phyloP scores from a whole-genome alignment of 2,888 invertebrate genomes.

The Eupithecia vulgata region DNA sequence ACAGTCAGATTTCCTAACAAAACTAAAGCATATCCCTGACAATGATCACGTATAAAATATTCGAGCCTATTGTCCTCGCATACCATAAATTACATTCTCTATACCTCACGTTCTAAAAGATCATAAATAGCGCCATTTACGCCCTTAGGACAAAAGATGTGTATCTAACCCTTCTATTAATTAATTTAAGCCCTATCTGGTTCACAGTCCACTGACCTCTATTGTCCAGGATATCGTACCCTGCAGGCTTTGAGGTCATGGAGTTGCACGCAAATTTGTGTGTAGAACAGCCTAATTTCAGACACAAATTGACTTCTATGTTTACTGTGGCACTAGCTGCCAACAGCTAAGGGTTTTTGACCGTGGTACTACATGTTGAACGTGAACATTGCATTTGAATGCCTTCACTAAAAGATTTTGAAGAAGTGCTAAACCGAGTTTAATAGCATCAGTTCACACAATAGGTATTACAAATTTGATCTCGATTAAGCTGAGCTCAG shows the following conservation, averaged over 20 bases:
- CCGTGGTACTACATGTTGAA: too few relatives aligned
- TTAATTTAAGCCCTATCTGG: conserved; percentile 64
- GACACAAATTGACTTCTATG: background rate
- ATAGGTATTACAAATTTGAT: too few relatives aligned
- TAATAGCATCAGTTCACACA: too few relatives aligned
- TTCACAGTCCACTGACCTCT: conserved; percentile 59
- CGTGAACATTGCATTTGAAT: too few relatives aligned
- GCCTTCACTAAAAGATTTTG: too few relatives aligned
- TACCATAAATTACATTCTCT: conserved; percentile 20
- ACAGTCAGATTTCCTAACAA: background rate
- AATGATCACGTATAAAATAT: background rate
- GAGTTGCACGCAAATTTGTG: conserved; percentile 29
- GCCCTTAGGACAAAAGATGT: conserved; percentile 47
- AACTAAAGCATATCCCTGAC: background rate
- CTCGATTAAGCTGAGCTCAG: too few relatives aligned
- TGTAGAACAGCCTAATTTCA: conserved; percentile 14
- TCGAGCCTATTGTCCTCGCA: conserved; percentile 19
- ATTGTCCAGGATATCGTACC: conserved; percentile 57
- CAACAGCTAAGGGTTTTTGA: background rate
- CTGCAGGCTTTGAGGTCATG: conserved; percentile 42
- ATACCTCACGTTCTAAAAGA: conserved; percentile 29
- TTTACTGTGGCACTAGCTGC: background rate
- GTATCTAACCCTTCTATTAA: conserved; percentile 55
- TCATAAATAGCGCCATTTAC: conserved; percentile 43
- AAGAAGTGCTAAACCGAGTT: too few relatives aligned